Evolutionary conservation across 2,888 invertebrate species (phyloP), one percentile per base, ranked within the genome.

Genomic region (Poecilobothrus nobilitatus): DNA sequence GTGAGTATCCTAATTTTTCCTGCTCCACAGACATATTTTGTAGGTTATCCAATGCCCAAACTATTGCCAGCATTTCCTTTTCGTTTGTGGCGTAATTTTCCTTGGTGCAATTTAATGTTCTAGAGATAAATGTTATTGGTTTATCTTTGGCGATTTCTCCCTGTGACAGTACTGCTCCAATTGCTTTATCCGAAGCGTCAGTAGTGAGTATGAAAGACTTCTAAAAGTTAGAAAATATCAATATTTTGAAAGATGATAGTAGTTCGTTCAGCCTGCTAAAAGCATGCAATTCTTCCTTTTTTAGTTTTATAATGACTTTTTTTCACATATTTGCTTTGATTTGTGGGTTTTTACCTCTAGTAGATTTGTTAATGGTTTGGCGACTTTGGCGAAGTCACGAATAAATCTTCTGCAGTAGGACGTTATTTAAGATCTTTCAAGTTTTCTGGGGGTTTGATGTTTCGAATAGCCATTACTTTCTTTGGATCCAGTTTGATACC

Each of bases 341-440:
- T 44, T 71, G 71, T 0, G 70, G 70, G 5, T 72, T 65, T n/a
- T 71, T 70, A 12, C 70, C 71, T 68, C 72, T 70, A 3, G 71
- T 72, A 73, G 69, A 53, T 68, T 72, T 8, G 73, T 74, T 18
- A 71, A 37, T 3, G 73, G 71, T 21, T 73, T 73, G 0, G 72
- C 73, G 10, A 71, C 67, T 63, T 71, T 70, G 4, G 71, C 71
- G 37, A 71, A 73, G 37, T 74, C 70, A 4, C 66, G 67, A 1
- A 72, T 71, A 65, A 74, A 74, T 9, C 68, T 68, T 22, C 73
- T 69, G 37, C 72, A 73, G 33, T 72, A 73, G 1, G 70, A 70
- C 0, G 71, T 67, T n/a, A 61, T 61, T 72, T 71, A 0, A 73
- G 68, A 15, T n/a, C n/a, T n/a, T n/a, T 72, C 0, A 72, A 65